phyloP scores from a whole-genome alignment of 1,140 invertebrate genomes.

The Dendrolimus kikuchii region DNA sequence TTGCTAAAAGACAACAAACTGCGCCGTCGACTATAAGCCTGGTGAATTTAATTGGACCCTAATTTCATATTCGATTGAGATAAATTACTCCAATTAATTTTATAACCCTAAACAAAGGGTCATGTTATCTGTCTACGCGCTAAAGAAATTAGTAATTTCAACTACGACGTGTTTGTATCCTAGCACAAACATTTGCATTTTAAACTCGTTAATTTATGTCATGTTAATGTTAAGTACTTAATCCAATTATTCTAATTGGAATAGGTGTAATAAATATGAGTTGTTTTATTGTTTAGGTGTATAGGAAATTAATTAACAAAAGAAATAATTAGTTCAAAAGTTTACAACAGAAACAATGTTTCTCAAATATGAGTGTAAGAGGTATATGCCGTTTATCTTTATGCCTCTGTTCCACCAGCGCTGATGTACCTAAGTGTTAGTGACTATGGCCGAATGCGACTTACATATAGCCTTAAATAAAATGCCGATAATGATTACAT shows the following conservation, averaged over 20 bases:
- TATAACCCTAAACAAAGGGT: constrained; percentile 42
- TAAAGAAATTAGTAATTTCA: constrained; percentile 48
- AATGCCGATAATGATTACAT: no score
- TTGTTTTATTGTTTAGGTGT: neutral
- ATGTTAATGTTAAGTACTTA: constrained; percentile 18
- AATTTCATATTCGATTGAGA: constrained; percentile 45
- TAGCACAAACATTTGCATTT: constrained; percentile 31
- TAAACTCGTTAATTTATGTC: constrained; percentile 22
- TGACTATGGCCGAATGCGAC: no score
- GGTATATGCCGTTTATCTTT: no score
- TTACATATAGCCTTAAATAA: no score
- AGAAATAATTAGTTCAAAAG: no score
- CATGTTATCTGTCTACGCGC: constrained; percentile 33
- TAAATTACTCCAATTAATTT: constrained; percentile 53
- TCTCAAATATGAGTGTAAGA: no score
- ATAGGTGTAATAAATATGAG: constrained; percentile 6
- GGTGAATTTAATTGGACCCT: constrained; percentile 10
- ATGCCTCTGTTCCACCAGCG: no score
- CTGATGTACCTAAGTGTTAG: no score
- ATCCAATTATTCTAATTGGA: constrained; percentile 27
- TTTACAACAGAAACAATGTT: no score
- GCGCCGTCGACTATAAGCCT: no score
- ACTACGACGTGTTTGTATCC: constrained; percentile 19
- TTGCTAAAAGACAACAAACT: no score
- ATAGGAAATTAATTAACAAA: no score